Percentiles rank a stretch among this genome's conserved stretches.
These are phyloP conservation scores for Drosophila nikananu DNA, from an alignment of 1,140 invertebrate species.

Conservation along the genomic window DNA sequence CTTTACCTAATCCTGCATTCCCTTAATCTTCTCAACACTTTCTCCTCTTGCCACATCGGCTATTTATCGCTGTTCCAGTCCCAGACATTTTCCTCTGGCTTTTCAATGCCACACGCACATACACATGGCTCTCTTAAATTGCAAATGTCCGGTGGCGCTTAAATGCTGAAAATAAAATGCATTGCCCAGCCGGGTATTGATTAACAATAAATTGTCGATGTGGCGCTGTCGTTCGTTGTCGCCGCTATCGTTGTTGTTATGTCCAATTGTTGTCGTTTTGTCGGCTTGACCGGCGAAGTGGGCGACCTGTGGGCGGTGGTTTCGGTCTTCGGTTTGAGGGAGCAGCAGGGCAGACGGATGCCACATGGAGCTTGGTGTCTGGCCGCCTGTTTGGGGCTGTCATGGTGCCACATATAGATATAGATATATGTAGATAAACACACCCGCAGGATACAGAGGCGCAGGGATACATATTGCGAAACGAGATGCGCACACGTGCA, in stretches of 20 bases:
- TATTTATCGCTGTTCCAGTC: constrained; percentile 12
- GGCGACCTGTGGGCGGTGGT: constrained; percentile 26
- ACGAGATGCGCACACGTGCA: constrained; percentile 70
- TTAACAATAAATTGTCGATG: constrained; percentile 52
- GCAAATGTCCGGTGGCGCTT: constrained; percentile 30
- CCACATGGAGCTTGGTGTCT: constrained; percentile 45
- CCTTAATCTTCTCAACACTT: constrained; percentile 7
- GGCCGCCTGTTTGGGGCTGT: constrained; percentile 51
- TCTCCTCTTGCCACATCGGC: background rate
- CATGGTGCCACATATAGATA: constrained; percentile 38
- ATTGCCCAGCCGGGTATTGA: constrained; percentile 36
- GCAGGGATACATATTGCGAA: constrained; percentile 25
- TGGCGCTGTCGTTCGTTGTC: constrained; percentile 28
- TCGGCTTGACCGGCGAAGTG: constrained; percentile 47
- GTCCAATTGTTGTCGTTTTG: constrained; percentile 23
- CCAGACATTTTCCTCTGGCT: constrained; percentile 17
- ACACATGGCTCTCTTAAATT: constrained; percentile 25
- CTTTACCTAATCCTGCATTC: background rate
- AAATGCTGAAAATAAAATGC: constrained; percentile 53
- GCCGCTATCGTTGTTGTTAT: constrained; percentile 25
- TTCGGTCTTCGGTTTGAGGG: constrained; percentile 4
- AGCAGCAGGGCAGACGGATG: constrained; percentile 13
- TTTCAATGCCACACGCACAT: constrained; percentile 33
- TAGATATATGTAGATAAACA: constrained; percentile 30
- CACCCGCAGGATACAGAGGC: constrained; percentile 28